Base-by-base conservation (phyloP, 2,113 vertebrate genomes). In the Dunckerocampus dactyliophorus region DNA sequence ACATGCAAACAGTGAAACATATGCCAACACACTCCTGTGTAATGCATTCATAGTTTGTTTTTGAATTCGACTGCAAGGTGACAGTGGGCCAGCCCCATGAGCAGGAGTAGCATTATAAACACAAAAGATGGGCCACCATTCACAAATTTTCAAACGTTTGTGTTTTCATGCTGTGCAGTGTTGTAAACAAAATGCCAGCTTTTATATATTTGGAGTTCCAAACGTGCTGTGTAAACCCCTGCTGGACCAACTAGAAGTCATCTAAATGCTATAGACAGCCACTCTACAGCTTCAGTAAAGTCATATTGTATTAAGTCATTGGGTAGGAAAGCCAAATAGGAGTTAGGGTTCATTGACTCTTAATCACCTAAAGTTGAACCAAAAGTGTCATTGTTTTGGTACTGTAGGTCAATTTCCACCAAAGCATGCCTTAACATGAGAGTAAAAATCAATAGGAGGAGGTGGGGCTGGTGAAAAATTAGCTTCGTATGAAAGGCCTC, bases 401-500 rank as follows among this genome's bases (percentile, higher is more conserved):
- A 45, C 37, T n/a, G 7, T 63, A 31, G 42, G 21, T 65, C 19
- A 53, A 54, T 69, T 69, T 50, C 15, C 17, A 37, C 16, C 4
- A 45, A 28, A 24, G n/a, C 14, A 47, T 47, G 37, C 47, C 31
- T 65, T 70, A 22, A 54, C 37, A 31, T 65, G 51, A 56, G 34
- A 21, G 37, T 21, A 43, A 20, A 56, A 56, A 62, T 31, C 22
- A 60, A 37, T 20, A 67, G 37, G 22, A 69, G 54, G 61, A 62
- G 59, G 67, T 63, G 57, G 75, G 53, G 42, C 34, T 39, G 17
- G 43, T 51, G 45, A 59, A 76, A 64, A 82, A 81, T 74, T 79
- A 81, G 71, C 74, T 62, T 63, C 31, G 71, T 83, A 68, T 73
- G 77, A 87, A 84, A 79, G 67, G 71, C 71, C 67, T 75, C 22